Evolutionary conservation across 2,888 invertebrate genomes (phyloP).

Genomic region (Diloba caeruleocephala): DNA sequence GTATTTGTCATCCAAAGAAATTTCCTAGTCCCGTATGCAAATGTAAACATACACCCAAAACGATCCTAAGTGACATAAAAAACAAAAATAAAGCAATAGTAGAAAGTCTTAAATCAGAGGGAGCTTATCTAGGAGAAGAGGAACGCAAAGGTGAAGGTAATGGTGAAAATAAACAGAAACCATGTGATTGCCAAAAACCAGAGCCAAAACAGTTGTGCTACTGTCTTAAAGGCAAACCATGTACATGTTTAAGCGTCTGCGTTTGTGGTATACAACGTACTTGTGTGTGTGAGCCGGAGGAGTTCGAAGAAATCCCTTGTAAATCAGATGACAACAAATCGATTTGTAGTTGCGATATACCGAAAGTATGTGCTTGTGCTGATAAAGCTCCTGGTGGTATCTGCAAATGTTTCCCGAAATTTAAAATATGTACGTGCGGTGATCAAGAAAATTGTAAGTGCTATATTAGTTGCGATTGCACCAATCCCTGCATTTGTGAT

Average conservation of each 20-base stretch:
- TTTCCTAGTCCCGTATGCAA: conserved; percentile 74
- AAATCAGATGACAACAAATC: conserved; percentile 64
- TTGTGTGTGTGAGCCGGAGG: conserved; percentile 72
- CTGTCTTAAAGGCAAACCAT: conserved; percentile 71
- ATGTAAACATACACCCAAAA: conserved; percentile 70
- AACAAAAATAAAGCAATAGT: conserved; percentile 5
- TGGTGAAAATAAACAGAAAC: conserved; percentile 43
- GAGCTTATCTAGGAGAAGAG: background rate
- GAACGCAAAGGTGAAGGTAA: conserved; percentile 27
- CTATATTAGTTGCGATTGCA: conserved; percentile 70
- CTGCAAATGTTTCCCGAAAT: conserved; percentile 74
- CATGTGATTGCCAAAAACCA: conserved; percentile 74
- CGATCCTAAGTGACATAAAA: conserved; percentile 9
- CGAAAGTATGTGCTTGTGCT: conserved; percentile 68
- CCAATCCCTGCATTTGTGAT: conserved; percentile 75
- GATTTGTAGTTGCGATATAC: conserved; percentile 67
- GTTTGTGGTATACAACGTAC: conserved; percentile 69
- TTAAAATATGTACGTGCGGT: conserved; percentile 70
- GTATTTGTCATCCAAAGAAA: conserved; percentile 71
- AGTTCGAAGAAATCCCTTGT: conserved; percentile 58
- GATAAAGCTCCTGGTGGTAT: conserved; percentile 32
- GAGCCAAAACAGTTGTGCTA: conserved; percentile 63
- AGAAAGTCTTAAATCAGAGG: no score
- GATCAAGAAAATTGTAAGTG: conserved; percentile 77
- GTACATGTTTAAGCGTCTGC: conserved; percentile 70